Percentiles rank a stretch among this genome's conserved stretches.
phyloP scores from a whole-genome alignment of 2,888 invertebrate species.

The Drosophila hamatofila region DNA sequence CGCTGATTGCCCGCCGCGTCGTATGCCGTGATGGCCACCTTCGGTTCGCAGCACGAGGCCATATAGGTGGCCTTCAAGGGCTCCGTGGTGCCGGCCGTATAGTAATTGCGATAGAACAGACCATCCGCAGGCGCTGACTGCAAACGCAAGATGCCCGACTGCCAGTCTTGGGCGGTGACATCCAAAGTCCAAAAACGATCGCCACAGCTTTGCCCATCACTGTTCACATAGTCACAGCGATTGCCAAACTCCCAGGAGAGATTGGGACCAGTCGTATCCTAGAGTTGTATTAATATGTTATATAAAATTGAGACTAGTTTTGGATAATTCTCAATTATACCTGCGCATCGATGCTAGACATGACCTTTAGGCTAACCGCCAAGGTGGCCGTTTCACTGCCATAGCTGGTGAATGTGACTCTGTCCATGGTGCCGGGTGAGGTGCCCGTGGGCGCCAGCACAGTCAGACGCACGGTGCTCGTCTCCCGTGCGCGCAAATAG shows the following conservation, averaged over 20 bases:
- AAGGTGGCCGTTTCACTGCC: slow-evolving; percentile 84
- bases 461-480: slow-evolving; percentile 87
- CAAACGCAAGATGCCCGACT: slow-evolving; percentile 88
- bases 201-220: slow-evolving; percentile 87
- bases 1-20: slow-evolving; percentile 90
- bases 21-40: slow-evolving; percentile 88
- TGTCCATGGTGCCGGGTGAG: slow-evolving; percentile 87
- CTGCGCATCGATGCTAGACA: slow-evolving; percentile 78
- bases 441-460: slow-evolving; percentile 85
- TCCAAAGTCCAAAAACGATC: slow-evolving; percentile 90
- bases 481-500: slow-evolving; percentile 85
- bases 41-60: slow-evolving; percentile 90
- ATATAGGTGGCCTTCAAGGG: slow-evolving; percentile 89
- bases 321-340: slow-evolving; percentile 48
- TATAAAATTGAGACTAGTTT: too few species aligned
- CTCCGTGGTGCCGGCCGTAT: slow-evolving; percentile 89
- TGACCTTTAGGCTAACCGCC: slow-evolving; percentile 85
- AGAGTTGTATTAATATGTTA: slow-evolving; percentile 1
- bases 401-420: slow-evolving; percentile 88
- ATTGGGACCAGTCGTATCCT: slow-evolving; percentile 87
- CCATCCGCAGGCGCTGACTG: slow-evolving; percentile 87
- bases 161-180: slow-evolving; percentile 88
- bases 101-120: slow-evolving; percentile 88
- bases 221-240: slow-evolving; percentile 86
- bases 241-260: slow-evolving; percentile 89